Base-by-base conservation (phyloP, 2,888 invertebrate species). In the Thumatha senex region DNA sequence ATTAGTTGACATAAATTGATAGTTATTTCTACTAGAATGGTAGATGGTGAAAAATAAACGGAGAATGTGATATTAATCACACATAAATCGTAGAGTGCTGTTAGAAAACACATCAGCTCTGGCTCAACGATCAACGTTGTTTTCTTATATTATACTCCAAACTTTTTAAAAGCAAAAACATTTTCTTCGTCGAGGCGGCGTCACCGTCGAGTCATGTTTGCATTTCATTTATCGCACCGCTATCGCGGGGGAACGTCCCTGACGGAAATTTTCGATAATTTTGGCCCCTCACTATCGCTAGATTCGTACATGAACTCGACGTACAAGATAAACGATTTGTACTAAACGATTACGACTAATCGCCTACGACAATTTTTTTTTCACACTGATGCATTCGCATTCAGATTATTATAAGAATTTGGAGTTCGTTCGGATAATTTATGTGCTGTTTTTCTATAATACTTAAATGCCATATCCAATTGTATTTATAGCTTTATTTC, bases 211-310 rank as follows among this genome's bases (percentile, higher is more conserved):
- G 68, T 72, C 70, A 68, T 83, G 77, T 82, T 83, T 82, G 78
- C 76, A 73, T 76, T 82, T 70, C 71, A 74, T 78, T 84, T 82
- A 83, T 82, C 79, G 72, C 70, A 49, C 60, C 66, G 73, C 67
- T 74, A 71, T 72, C 72, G 60, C 61, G 66, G 1, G 55, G 54
- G 55, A 56, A 57, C 63, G 67, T 58, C 57, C 62, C 56, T 72
- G 70, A 61, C 75, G 80, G 78, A 82, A 78, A 74, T 80, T 80
- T 82, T 82, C 70, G 78, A 78, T 82, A 78, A 82, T 74, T 80
- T 77, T 68, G 64, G 66, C 63, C 18, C 55, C 61, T 68, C 67
- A 54, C 51, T 55, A 63, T 63, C 63, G 61, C 67, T 67, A 56
- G 54, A 56, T 67, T 64, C 58, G 63, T 64, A 63, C 42, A 39